Evolutionary conservation across 1,140 invertebrate species (phyloP).

Genomic region (Pseudobourletiella spinata): DNA sequence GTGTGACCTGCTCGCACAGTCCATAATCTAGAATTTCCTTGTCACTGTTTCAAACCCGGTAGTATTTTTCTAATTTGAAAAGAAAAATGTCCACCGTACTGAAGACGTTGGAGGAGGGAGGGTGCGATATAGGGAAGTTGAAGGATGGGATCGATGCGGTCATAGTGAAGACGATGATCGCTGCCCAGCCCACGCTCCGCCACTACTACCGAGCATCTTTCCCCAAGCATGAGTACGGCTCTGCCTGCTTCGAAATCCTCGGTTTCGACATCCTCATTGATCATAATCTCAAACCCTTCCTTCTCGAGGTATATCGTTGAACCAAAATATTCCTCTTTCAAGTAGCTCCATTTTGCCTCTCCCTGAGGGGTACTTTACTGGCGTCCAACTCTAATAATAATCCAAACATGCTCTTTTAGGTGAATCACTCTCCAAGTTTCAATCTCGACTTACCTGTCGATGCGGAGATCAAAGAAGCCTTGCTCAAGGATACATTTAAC

Average conservation of each 20-base stretch:
- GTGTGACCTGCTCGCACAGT: background rate
- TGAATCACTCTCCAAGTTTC: conserved; percentile 48
- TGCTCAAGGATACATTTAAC: conserved; percentile 43
- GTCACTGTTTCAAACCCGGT: background rate
- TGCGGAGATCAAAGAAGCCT: conserved; percentile 44
- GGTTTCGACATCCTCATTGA: conserved; percentile 82
- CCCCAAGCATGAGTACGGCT: conserved; percentile 67
- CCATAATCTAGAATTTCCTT: background rate
- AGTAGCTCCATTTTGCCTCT: no score
- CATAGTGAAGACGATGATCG: conserved; percentile 78
- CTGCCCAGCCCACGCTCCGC: conserved; percentile 63
- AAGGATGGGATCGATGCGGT: conserved; percentile 77
- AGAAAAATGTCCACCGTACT: conserved; percentile 26
- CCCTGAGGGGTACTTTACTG: background rate
- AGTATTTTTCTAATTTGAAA: background rate
- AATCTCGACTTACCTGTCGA: conserved; percentile 44
- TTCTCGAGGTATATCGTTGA: conserved; percentile 59
- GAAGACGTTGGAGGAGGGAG: conserved; percentile 34
- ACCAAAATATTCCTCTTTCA: no score
- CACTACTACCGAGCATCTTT: conserved; percentile 85
- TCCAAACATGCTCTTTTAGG: conserved; percentile 39
- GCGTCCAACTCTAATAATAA: background rate
- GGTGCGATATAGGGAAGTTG: conserved; percentile 61
- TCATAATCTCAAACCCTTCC: conserved; percentile 69
- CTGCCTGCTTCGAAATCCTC: conserved; percentile 80